Conservation (phyloP, 1,140 invertebrate species). For the Maniola jurtina region DNA sequence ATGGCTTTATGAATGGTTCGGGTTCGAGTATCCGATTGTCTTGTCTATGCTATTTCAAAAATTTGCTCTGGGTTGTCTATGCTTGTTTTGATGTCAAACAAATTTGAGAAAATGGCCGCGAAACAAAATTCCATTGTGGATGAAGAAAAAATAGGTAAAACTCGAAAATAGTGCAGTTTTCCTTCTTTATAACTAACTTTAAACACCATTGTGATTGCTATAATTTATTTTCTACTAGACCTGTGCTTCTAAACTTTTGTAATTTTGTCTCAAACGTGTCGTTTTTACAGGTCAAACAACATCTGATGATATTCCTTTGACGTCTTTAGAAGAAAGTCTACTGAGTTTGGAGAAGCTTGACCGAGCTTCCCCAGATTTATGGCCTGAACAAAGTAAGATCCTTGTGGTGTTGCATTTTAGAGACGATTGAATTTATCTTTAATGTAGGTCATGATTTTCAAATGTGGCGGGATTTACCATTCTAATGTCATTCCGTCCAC, state of each 20-base stretch:
- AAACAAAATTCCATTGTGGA: constrained; percentile 68
- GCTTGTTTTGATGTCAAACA: constrained; percentile 54
- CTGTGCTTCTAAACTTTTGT: neutral
- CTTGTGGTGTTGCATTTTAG: neutral
- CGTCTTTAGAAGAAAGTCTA: constrained; percentile 83
- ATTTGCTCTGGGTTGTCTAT: constrained; percentile 24
- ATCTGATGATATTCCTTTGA: constrained; percentile 76
- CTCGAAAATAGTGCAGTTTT: neutral
- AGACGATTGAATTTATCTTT: constrained; percentile 7
- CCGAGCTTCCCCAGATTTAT: constrained; percentile 93
- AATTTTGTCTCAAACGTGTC: constrained; percentile 6
- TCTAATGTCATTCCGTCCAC: constrained; percentile 59
- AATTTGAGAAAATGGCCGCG: constrained; percentile 75
- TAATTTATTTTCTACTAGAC: neutral
- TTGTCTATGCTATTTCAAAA: constrained; percentile 15
- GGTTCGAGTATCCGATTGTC: neutral
- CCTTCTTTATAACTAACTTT: neutral
- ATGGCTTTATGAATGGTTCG: too few species aligned
- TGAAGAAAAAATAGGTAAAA: constrained; percentile 53
- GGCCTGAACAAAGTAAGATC: constrained; percentile 94
- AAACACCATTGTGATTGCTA: neutral
- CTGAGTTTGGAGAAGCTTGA: constrained; percentile 93
- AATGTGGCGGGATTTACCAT: constrained; percentile 66
- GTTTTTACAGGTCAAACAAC: constrained; percentile 62
- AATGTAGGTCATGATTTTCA: constrained; percentile 46